These are phyloP conservation scores for Chrysocyon brachyurus DNA, from an alignment of 2,797 vertebrate species.

Conservation along the genomic window DNA sequence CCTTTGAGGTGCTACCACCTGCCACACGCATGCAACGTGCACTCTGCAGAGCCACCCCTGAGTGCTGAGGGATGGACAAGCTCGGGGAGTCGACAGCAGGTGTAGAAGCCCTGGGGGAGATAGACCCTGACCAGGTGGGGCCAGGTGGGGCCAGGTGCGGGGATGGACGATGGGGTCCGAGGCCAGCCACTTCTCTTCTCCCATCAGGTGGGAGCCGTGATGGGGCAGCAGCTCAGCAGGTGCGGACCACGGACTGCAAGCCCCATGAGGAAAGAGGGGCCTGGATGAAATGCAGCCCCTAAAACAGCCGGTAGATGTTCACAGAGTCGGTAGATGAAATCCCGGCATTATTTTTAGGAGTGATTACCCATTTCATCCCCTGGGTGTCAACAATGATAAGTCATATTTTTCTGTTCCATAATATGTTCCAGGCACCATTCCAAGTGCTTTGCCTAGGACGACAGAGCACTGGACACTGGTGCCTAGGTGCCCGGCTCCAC, in stretches of 20 bases:
- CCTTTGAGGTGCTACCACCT: rapidly evolving
- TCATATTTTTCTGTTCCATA: rapidly evolving
- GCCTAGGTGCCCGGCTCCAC: background rate
- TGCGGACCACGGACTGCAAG: rapidly evolving
- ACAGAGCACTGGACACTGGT: background rate
- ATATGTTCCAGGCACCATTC: rapidly evolving
- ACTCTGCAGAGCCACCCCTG: too few relatives aligned
- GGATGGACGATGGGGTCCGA: rapidly evolving
- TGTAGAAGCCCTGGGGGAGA: rapidly evolving
- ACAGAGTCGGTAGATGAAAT: rapidly evolving
- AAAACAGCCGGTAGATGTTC: rapidly evolving
- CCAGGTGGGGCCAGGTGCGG: background rate
- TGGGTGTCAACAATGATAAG: rapidly evolving
- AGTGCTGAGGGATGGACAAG: rapidly evolving
- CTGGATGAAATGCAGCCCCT: rapidly evolving
- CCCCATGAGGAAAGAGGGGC: rapidly evolving
- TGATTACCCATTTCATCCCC: rapidly evolving
- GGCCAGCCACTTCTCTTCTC: rapidly evolving
- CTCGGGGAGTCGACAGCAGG: background rate
- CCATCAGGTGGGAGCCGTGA: rapidly evolving
- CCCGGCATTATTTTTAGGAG: rapidly evolving
- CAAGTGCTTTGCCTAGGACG: rapidly evolving
- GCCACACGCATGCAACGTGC: rapidly evolving
- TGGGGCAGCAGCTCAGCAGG: rapidly evolving
- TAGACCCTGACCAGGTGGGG: background rate